Evolutionary conservation across 2,113 vertebrate genomes (phyloP), one percentile per base, ranked within the genome.

Genomic region (Elgaria multicarinata): DNA sequence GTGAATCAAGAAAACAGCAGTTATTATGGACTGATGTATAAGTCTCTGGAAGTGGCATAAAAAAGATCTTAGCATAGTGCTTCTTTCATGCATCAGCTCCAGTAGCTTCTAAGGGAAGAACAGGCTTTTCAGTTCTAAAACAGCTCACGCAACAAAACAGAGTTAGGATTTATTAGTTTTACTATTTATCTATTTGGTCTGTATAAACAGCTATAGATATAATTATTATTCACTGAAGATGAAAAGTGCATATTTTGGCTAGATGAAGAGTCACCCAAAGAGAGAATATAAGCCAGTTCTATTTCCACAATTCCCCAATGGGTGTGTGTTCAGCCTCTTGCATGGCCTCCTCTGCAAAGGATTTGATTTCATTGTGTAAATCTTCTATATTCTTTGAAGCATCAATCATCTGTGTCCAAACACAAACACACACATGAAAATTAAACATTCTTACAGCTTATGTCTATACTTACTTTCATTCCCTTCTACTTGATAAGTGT

Each of bases 221-320:
- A 75, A 18, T 72, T 4, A 72, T 12, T 5, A 55, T 50, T 0
- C 0, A 18, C 12, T 66, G 62, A 69, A 42, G 86, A 18, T 18
- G 33, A 86, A 71, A 7, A 50, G 36, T 46, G 66, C 79, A 84
- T 9, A 39, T 42, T 83, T 44, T 31, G 39, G 4, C 31, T 58
- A 36, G 4, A 46, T 71, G 42, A 74, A 26, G 26, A 36, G 3
- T 77, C 67, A 62, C 44, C 22, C 44, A 33, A 80, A 26, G 42
- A 24, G 31, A 39, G 28, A 39, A 75, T 66, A 77, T 28, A 69
- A n/a, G 39, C 33, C 8, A 83, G 50, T 89, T 69, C 87, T 90
- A 98, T 50, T 95, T 98, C 99, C 99, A 99, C 1, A 99, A 97
- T 74, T 98, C 96, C 87, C 94, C 98, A 1, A 99, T 91, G 0